A percentile compares a stretch with the other conserved stretches of the same genome.
Conservation (phyloP, 2,888 invertebrate species). For the Cheilosia variabilis region DNA sequence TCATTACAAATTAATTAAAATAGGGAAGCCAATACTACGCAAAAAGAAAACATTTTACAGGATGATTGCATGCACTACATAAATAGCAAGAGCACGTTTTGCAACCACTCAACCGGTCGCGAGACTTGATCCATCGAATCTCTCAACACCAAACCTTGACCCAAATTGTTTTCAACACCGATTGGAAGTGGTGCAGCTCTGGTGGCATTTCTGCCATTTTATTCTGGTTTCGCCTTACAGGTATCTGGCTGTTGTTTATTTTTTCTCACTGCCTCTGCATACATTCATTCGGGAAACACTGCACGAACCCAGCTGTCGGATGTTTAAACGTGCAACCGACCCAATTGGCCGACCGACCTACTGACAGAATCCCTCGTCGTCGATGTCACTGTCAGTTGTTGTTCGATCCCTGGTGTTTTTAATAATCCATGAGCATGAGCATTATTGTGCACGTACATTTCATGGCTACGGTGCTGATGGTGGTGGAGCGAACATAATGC, state of each 20-base stretch:
- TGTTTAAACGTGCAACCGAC: not conserved
- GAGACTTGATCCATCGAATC: slow-evolving; percentile 17
- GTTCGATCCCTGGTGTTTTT: slow-evolving; percentile 11
- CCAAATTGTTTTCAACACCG: slow-evolving; percentile 9
- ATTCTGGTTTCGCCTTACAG: slow-evolving; percentile 10
- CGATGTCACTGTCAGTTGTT: slow-evolving; percentile 26
- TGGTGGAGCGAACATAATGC: no score
- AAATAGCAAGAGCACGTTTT: not conserved
- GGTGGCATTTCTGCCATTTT: slow-evolving; percentile 1
- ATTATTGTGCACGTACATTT: slow-evolving; percentile 18
- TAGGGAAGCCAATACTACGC: not conserved
- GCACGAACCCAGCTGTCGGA: slow-evolving; percentile 6
- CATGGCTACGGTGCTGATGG: not conserved
- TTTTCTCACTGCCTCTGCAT: not conserved
- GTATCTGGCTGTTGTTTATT: not conserved
- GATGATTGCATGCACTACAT: slow-evolving; percentile 3
- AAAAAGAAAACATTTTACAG: not conserved
- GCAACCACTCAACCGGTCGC: slow-evolving; percentile 16
- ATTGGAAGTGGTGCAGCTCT: not conserved
- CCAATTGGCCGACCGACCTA: not conserved
- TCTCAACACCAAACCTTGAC: slow-evolving; percentile 26
- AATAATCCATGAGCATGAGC: slow-evolving; percentile 40
- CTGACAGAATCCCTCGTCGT: not conserved
- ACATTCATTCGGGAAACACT: slow-evolving; percentile 14
- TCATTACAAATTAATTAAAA: slow-evolving; percentile 23